A percentile compares a stretch with the other conserved stretches of the same genome.
phyloP scores from a whole-genome alignment of 2,113 vertebrate species.

The Erinaceus europaeus region DNA sequence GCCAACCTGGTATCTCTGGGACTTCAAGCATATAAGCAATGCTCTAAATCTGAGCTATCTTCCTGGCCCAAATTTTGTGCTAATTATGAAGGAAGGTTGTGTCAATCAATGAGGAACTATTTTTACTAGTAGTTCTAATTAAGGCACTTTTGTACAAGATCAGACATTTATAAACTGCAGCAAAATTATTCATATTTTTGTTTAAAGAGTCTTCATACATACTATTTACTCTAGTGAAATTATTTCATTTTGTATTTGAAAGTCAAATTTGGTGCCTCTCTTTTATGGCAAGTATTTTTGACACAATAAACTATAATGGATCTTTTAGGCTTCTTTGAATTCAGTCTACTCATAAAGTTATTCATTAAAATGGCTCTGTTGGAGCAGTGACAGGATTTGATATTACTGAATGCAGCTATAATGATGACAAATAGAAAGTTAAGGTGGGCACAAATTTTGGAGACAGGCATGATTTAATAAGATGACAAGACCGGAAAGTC shows the following conservation, averaged over 20 bases:
- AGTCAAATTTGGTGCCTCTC: conserved; percentile 42
- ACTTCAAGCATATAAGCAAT: too few relatives aligned
- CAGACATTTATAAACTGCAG: conserved; percentile 50
- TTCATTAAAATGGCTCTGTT: conserved; percentile 59
- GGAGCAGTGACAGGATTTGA: conserved; percentile 55
- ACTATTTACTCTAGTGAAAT: not conserved
- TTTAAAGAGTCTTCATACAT: conserved; percentile 43
- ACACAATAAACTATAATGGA: conserved; percentile 49
- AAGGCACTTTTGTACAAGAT: conserved; percentile 25
- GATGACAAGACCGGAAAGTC: not conserved
- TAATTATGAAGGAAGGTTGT: not conserved
- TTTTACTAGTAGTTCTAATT: conserved; percentile 36
- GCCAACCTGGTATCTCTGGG: too few relatives aligned
- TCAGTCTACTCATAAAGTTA: conserved; percentile 46
- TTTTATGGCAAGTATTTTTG: conserved; percentile 33
- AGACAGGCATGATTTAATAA: not conserved
- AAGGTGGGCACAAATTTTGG: not conserved
- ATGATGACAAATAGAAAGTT: conserved; percentile 19
- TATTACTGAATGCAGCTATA: conserved; percentile 24
- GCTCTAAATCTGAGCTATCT: too few relatives aligned
- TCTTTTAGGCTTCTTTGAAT: conserved; percentile 47
- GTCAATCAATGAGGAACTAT: conserved; percentile 8
- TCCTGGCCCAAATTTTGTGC: too few relatives aligned
- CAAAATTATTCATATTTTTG: conserved; percentile 51
- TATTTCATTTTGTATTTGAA: conserved; percentile 60